Conservation (phyloP, 2,797 vertebrate species). For the Lepus oiostolus region DNA sequence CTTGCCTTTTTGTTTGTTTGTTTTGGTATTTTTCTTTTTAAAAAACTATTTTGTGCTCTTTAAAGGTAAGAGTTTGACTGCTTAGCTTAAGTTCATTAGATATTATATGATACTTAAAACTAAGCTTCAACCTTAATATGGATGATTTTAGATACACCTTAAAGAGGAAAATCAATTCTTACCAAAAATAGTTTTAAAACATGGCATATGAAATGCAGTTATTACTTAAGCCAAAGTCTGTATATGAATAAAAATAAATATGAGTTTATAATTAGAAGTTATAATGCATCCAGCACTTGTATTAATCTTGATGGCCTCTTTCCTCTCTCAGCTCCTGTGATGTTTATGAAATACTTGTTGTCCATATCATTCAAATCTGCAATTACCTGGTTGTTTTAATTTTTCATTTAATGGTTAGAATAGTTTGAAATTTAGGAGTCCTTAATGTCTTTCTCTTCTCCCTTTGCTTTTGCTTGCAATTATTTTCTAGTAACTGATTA, state of each 20-base stretch:
- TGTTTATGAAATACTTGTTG: neutral
- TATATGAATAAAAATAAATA: neutral
- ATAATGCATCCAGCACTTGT: neutral
- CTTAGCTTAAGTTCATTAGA: neutral
- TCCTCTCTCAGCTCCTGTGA: neutral
- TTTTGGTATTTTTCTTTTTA: neutral
- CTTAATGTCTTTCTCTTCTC: neutral
- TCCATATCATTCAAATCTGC: neutral
- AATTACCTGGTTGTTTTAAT: neutral
- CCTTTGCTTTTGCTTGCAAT: slow-evolving; percentile 57
- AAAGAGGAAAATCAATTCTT: slow-evolving; percentile 61
- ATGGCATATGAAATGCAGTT: neutral
- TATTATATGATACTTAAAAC: neutral
- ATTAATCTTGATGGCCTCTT: neutral
- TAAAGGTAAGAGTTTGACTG: neutral
- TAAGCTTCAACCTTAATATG: slow-evolving; percentile 67
- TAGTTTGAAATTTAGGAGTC: slow-evolving; percentile 70
- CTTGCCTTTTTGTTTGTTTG: neutral
- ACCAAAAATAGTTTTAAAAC: slow-evolving; percentile 67
- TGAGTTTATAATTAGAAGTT: neutral
- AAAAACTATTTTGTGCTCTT: slow-evolving; percentile 1
- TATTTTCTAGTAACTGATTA: neutral
- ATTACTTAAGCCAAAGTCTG: neutral
- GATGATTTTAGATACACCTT: slow-evolving; percentile 62
- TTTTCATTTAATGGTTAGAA: slow-evolving; percentile 57